Base-by-base conservation (phyloP, 2,113 vertebrate species). In the Macquaria australasica region DNA sequence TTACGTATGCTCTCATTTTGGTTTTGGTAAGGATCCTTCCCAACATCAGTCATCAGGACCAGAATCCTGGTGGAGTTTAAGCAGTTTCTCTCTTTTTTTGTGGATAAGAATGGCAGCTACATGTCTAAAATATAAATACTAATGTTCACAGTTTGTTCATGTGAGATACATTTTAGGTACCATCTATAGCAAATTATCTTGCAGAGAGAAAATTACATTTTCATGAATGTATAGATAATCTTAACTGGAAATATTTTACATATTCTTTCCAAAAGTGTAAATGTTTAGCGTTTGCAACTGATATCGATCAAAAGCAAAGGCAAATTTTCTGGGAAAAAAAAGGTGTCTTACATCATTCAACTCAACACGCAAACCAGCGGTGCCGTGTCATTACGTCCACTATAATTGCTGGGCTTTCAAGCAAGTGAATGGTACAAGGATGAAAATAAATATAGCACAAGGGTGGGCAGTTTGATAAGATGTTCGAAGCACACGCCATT, bases 401-500 rank as follows among this genome's bases (percentile, higher is more conserved):
- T 18, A 48, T 23, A 37, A 80, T 53, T 48, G 16, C 6, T 62
- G 68, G 16, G 16, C 20, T 16, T 79, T 71, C 12, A 62, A 71
- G 53, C 6, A 48, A 50, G 43, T 12, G 9, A 60, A 56, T 0
- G 20, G 18, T n/a, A 55, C 14, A 72, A 53, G 71, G 12, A 18
- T 31, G 21, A 45, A 16, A 43, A 60, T 31, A 16, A 43, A 60
- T 31, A 37, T 0, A 20, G 70, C 25, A 86, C 16, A 73, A 39
- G 10, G 16, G 56, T 62, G 25, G 68, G 41, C 37, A 25, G 48
- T 66, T 56, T 70, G 64, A 69, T 58, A 73, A 78, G 50, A 81
- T 34, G 64, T 85, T 73, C 6, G 45, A 85, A 64, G 72, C 50
- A 84, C 71, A 88, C 68, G 43, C 62, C 51, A 39, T 79, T 84